A percentile compares a stretch with the other conserved stretches of the same genome.
phyloP scores from a whole-genome alignment of 1,140 invertebrate species.

The Ceratitis capitata region DNA sequence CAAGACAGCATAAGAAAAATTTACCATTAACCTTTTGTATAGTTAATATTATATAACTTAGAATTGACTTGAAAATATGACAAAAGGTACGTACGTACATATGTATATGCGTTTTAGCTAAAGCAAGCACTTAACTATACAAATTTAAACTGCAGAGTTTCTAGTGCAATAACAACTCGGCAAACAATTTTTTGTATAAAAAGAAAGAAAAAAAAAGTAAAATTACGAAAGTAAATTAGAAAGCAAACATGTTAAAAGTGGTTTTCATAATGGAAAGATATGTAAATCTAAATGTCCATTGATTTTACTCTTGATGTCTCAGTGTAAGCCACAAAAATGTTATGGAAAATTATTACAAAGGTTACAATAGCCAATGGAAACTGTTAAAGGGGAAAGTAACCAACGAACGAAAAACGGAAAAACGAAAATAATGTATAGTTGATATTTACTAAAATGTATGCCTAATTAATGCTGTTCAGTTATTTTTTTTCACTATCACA shows the following conservation, averaged over 20 bases:
- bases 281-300: neutral
- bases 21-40: neutral
- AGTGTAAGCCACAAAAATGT: neutral
- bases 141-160: neutral
- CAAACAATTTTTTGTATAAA: no score
- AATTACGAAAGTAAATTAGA: no score
- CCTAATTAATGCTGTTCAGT: no score
- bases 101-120: neutral
- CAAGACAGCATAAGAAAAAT: neutral
- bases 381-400: no score
- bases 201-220: neutral
- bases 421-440: no score
- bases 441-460: no score
- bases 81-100: neutral
- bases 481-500: no score
- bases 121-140: neutral
- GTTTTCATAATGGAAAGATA: no score
- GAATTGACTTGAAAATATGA: neutral
- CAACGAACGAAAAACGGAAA: no score
- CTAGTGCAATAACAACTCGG: neutral
- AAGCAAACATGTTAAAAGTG: no score
- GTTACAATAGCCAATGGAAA: no score
- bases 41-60: neutral
- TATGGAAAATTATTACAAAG: no score
- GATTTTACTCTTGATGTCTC: neutral